Conservation (phyloP, 2,797 vertebrate genomes). For the Sarcophilus harrisii region DNA sequence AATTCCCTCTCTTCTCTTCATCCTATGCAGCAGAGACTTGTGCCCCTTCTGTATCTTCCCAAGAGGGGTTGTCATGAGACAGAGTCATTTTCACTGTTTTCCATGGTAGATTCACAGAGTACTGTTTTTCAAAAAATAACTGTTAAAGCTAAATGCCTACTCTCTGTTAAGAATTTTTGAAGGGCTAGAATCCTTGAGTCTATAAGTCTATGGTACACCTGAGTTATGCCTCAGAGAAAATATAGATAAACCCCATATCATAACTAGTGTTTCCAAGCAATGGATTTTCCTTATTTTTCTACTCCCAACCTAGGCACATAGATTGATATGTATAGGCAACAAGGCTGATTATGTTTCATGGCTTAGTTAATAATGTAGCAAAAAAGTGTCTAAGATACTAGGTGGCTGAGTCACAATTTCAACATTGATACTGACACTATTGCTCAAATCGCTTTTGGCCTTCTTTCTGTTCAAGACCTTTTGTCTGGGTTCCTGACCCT, state of each 20-base stretch:
- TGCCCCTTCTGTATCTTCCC: neutral
- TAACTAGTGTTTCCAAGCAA: neutral
- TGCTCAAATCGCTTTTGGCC: neutral
- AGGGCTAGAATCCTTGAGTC: neutral
- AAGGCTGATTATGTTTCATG: neutral
- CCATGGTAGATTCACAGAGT: neutral
- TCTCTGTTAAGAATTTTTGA: neutral
- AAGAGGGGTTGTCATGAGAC: neutral
- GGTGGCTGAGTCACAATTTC: neutral
- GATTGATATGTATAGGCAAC: neutral
- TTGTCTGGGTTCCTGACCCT: neutral
- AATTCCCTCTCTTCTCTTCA: neutral
- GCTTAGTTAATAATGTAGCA: neutral
- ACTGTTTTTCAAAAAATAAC: neutral
- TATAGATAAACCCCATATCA: neutral
- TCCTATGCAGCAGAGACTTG: neutral
- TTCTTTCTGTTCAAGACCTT: neutral
- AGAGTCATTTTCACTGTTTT: neutral
- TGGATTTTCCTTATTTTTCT: conserved; percentile 29
- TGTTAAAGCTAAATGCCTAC: neutral
- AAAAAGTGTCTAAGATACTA: neutral
- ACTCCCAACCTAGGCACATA: neutral
- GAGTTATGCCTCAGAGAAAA: neutral
- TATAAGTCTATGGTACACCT: neutral
- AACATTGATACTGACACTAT: neutral